Percentiles rank a stretch among this genome's conserved stretches.
These are phyloP conservation scores for Octodonta nipae DNA, from an alignment of 2,888 invertebrate species.

Conservation along the genomic window DNA sequence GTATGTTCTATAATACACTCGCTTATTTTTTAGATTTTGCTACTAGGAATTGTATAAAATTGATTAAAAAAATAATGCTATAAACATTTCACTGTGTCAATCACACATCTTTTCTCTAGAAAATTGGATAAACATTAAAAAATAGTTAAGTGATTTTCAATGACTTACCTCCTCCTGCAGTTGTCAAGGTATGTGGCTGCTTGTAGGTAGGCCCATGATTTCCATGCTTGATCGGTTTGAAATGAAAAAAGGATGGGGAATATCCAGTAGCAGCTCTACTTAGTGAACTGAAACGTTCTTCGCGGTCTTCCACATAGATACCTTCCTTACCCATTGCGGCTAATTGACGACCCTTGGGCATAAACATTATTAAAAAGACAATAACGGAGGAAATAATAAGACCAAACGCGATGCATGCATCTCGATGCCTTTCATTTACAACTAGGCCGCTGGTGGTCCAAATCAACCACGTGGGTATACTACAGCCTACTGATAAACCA, in stretches of 20 bases:
- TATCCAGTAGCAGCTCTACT: conserved; percentile 68
- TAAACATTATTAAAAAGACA: conserved; percentile 85
- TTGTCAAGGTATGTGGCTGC: conserved; percentile 28
- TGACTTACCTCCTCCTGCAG: conserved; percentile 28
- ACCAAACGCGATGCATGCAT: conserved; percentile 82
- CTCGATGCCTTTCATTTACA: conserved; percentile 63
- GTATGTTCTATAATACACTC: no score
- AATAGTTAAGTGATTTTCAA: no score
- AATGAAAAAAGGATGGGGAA: conserved; percentile 85
- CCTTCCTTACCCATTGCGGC: conserved; percentile 86
- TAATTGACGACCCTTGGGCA: conserved; percentile 81
- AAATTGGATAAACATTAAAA: no score
- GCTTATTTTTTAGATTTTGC: no score
- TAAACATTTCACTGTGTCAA: no score
- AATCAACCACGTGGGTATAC: conserved; percentile 74
- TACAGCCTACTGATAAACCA: conserved; percentile 73
- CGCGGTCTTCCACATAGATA: conserved; percentile 66
- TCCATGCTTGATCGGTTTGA: conserved; percentile 74
- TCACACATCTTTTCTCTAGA: no score
- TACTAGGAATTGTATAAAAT: no score
- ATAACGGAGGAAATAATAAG: conserved; percentile 71
- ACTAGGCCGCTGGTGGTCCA: conserved; percentile 74
- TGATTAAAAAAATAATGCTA: no score
- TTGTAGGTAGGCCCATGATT: conserved; percentile 20
- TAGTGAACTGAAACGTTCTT: conserved; percentile 69